Percentiles rank a stretch among this genome's conserved stretches.
phyloP scores from a whole-genome alignment of 2,888 invertebrate species.

The Lamellibrachia columna region DNA sequence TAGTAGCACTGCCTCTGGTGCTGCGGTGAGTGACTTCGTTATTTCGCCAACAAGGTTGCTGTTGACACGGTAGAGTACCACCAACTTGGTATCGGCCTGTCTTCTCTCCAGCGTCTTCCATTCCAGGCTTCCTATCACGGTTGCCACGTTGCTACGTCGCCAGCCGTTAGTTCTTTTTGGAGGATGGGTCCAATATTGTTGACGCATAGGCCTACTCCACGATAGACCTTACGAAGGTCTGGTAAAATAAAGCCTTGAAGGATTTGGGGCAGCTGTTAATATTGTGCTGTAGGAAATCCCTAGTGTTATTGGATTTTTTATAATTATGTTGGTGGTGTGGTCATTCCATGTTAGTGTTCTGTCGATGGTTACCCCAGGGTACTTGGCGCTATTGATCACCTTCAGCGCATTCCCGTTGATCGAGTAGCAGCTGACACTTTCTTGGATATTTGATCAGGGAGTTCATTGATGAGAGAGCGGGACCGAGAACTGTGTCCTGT shows the following conservation, averaged over 20 bases:
- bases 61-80: no score
- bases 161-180: no score
- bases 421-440: neutral
- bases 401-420: neutral
- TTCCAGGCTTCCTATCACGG: no score
- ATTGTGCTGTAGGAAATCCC: neutral
- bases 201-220: neutral
- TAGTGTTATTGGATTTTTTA: neutral
- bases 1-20: no score
- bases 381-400: neutral
- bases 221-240: neutral
- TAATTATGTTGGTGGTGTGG: neutral
- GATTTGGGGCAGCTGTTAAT: neutral
- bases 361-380: neutral
- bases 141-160: no score
- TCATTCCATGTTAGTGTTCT: neutral
- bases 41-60: no score
- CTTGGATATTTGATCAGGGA: neutral
- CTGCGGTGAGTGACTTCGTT: no score
- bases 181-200: neutral
- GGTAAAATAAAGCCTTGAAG: neutral
- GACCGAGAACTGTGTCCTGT: no score
- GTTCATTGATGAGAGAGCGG: no score
- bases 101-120: no score
- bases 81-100: no score